Conservation (phyloP, 2,113 vertebrate genomes). For the Takifugu flavidus region DNA sequence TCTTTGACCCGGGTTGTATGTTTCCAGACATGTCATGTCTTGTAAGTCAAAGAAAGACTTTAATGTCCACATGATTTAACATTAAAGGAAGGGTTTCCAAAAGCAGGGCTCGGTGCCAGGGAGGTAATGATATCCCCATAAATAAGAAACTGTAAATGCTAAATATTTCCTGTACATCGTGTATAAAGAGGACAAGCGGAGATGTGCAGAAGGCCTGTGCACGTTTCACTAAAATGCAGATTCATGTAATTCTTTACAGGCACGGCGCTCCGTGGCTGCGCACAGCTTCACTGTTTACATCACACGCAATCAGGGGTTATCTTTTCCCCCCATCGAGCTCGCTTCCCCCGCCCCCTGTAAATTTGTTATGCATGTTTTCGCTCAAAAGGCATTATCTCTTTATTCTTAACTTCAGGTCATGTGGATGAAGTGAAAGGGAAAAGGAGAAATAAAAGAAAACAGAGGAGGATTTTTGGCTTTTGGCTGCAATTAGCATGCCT, state of each 20-base stretch:
- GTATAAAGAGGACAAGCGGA: constrained; percentile 15
- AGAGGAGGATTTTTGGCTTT: constrained; percentile 39
- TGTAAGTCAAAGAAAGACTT: constrained; percentile 73
- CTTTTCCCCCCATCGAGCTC: constrained; percentile 9
- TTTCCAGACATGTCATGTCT: constrained; percentile 76
- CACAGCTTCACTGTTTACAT: constrained; percentile 14
- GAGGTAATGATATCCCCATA: constrained; percentile 60
- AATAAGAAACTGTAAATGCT: constrained; percentile 64
- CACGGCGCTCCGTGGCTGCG: too few relatives aligned
- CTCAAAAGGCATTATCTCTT: constrained; percentile 44
- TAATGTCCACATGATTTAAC: constrained; percentile 73
- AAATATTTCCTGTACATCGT: constrained; percentile 52
- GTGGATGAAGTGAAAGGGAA: constrained; percentile 50
- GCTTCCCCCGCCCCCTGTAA: constrained; percentile 22
- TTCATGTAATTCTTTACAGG: not conserved
- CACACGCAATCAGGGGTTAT: constrained; percentile 14
- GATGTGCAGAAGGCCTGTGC: constrained; percentile 18
- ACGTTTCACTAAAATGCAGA: not conserved
- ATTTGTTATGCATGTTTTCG: constrained; percentile 47
- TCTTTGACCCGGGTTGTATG: constrained; percentile 75
- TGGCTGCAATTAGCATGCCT: constrained; percentile 55
- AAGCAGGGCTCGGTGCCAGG: constrained; percentile 48
- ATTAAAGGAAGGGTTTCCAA: constrained; percentile 52
- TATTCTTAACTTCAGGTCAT: constrained; percentile 59
- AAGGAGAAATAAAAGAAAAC: constrained; percentile 23